Conservation (phyloP, 2,113 vertebrate genomes). For the Myotis davidii region DNA sequence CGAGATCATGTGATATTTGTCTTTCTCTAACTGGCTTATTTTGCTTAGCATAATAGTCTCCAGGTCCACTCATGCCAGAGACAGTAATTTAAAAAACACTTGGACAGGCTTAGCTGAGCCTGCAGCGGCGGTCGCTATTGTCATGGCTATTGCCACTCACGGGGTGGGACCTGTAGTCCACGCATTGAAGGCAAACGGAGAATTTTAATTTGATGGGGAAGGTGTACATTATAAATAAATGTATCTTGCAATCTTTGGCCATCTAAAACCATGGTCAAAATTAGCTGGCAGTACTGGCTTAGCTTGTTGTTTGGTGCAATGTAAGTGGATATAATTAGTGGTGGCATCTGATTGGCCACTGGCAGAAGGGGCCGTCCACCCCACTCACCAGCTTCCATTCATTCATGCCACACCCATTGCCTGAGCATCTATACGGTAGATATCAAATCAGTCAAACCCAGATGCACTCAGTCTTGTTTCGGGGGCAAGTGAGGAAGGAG, state of each 20-base stretch:
- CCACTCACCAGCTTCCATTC: neutral
- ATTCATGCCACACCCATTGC: neutral
- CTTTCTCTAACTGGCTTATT: too few relatives aligned
- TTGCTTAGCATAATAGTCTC: too few relatives aligned
- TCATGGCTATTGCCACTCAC: rapidly evolving
- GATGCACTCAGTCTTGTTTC: neutral
- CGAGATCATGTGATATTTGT: too few relatives aligned
- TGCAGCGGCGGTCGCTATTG: rapidly evolving
- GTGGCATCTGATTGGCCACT: neutral
- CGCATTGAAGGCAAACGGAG: rapidly evolving
- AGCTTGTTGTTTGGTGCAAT: neutral
- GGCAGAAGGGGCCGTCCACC: neutral
- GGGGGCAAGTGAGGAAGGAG: neutral
- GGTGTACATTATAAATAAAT: neutral
- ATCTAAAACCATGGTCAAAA: neutral
- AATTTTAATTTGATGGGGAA: neutral
- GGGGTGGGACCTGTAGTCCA: neutral
- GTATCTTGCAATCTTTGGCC: neutral
- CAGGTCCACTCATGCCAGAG: too few relatives aligned
- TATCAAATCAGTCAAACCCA: neutral
- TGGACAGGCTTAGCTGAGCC: neutral
- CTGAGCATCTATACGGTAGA: too few relatives aligned
- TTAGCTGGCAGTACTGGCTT: neutral
- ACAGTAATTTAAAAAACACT: neutral
- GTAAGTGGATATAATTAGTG: neutral